A percentile compares a stretch with the other conserved stretches of the same genome.
Conservation (phyloP, 2,888 invertebrate species). For the Acronicta leporina region DNA sequence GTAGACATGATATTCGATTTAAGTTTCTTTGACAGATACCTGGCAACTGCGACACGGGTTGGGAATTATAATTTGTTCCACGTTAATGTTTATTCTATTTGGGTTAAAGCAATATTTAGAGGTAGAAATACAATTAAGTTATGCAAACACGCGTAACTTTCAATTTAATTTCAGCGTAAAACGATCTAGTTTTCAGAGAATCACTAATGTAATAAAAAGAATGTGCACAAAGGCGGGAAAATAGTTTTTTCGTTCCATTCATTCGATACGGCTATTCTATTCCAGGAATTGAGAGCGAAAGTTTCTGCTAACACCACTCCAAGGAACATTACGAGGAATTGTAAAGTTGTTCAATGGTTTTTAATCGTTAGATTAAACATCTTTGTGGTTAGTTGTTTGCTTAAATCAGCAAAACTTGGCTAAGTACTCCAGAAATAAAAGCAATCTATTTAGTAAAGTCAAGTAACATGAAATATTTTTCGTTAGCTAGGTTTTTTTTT, state of each 20-base stretch:
- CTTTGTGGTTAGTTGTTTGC: neutral
- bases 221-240: conserved; percentile 12
- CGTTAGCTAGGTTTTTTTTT: too few species aligned
- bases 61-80: too few species aligned
- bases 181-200: conserved; percentile 6
- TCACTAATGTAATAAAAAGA: conserved; percentile 10
- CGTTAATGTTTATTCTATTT: too few species aligned
- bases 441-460: too few species aligned
- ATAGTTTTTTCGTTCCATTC: conserved; percentile 22
- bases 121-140: neutral
- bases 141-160: neutral
- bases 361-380: neutral
- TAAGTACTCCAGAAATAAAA: too few species aligned
- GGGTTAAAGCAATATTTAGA: too few species aligned
- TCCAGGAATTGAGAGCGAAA: conserved; percentile 10
- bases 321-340: neutral
- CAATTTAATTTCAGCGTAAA: conserved; percentile 13
- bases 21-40: neutral
- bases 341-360: neutral
- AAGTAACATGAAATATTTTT: too few species aligned
- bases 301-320: neutral
- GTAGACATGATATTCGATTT: too few species aligned
- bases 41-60: neutral
- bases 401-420: too few species aligned
- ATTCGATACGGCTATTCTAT: neutral